Evolutionary conservation across 2,888 invertebrate species (phyloP), one percentile per base, ranked within the genome.

Genomic region (Machimus atricapillus): DNA sequence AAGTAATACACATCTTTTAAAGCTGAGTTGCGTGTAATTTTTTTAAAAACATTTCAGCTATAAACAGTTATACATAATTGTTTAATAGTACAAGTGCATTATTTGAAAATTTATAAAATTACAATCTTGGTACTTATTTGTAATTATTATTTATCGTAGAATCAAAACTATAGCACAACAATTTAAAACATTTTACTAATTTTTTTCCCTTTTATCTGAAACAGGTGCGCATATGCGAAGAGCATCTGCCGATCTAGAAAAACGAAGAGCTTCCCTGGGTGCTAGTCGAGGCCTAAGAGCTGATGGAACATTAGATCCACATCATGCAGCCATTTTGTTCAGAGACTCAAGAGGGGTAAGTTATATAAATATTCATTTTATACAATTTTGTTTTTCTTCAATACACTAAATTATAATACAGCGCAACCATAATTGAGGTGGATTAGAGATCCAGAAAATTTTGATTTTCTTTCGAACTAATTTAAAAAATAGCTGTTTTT

Each of bases 281-380:
- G 93, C 94, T 86, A 92, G 92, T 89, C 91, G 93, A 87, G 93
- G 93, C 85, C 90, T 92, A 89, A 90, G 93, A 89, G 91, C 92
- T 52, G 97, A 97, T 91, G 96, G 96, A 85, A 95, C 95, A 90
- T 93, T 97, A 89, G 97, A 98, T 93, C 97, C 97, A 23, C 95
- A 96, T 90, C 97, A 97, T 93, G 97, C 97, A 85, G 97, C 98
- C 90, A 97, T 98, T 90, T 94, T 98, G 89, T 98, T 98, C 93
- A 94, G 97, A 90, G 97, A 98, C 93, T 97, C 97, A n/a, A 94
- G 97, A 93, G 97, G 97, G 94, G 97, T 97, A 92, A 96, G 97
- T 34, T 7, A 34, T 7, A 34, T 34, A 34, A 34, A 34, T 34
- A 34, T 34, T 34, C 34, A 0, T 34, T n/a, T 34, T 34, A 34